Evolutionary conservation across 2,797 vertebrate species (phyloP).

Genomic region (Falco berigora): DNA sequence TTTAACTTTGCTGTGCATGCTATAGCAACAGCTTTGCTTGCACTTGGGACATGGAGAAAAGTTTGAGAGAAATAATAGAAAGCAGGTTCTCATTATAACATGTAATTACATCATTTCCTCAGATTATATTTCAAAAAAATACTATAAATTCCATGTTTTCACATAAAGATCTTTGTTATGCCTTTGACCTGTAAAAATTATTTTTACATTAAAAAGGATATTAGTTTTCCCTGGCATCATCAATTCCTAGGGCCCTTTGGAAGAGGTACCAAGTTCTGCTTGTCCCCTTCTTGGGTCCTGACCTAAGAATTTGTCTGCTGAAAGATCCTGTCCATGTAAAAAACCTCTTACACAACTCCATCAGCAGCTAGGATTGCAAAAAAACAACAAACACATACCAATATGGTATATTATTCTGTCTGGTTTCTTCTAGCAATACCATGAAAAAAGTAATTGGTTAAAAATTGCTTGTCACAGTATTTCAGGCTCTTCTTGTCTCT

Average conservation of each 20-base stretch:
- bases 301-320: not conserved
- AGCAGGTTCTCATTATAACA: not conserved
- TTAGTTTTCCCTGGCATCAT: not conserved
- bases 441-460: not conserved
- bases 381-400: not conserved
- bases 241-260: not conserved
- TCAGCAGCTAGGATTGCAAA: not conserved
- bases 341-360: not conserved
- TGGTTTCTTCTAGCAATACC: not conserved
- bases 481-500: not conserved
- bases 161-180: not conserved
- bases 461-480: not conserved
- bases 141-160: conserved; percentile 6
- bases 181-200: not conserved
- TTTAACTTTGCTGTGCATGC: not conserved
- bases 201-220: not conserved
- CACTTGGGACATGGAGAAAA: not conserved
- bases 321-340: not conserved
- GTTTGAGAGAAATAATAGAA: not conserved
- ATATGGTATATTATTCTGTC: not conserved
- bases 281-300: not conserved
- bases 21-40: not conserved
- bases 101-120: conserved; percentile 19
- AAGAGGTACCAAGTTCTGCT: not conserved
- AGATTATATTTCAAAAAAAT: not conserved